Base-by-base conservation (phyloP, 2,888 invertebrate species). In the Rhopalosiphum nymphaeae region DNA sequence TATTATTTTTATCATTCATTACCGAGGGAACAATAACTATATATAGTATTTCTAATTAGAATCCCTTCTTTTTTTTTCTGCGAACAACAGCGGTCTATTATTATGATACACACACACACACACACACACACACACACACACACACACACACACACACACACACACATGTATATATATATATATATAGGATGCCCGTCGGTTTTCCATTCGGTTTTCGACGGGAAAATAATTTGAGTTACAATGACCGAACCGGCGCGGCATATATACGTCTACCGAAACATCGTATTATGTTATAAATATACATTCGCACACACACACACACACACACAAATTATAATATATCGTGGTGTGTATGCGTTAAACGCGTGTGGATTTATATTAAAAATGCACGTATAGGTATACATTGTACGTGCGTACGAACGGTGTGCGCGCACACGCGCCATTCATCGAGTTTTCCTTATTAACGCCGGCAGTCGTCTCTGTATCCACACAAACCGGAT, bases 361-460 rank as follows among this genome's bases (percentile, higher is more conserved):
- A 16, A 67, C 9, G 67, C 67, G n/a, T 7, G 67, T 67, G n/a
- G 67, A n/a, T n/a, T 53, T 53, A n/a, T 16, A 67, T 67, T 67
- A n/a, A n/a, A 36, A 67, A n/a, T 21, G 21, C 53, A 67, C 25
- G n/a, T 67, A 36, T n/a, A 67, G 44, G 44, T 13, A 29, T 29
- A 29, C 29, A 29, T 29, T 67, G 13, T 7, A 49, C 11, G 29
- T 4, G 13, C 44, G 11, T 44, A 26, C 44, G 78, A n/a, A 11
- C 78, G 42, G 44, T 53, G 49, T 44, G 11, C 5, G 44, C 42
- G 26, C 84, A 11, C 44, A 11, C 26, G 26, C 25, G 13, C 29
- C 46, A 46, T 85, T 85, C 29, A 46, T 86, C 86, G 86, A 86
- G 86, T 86, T 86, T 86, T 86, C 86, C 86, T 86, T 86, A 86